A percentile compares a stretch with the other conserved stretches of the same genome.
Conservation (phyloP, 1,140 invertebrate species). For the Euglossa dilemma region DNA sequence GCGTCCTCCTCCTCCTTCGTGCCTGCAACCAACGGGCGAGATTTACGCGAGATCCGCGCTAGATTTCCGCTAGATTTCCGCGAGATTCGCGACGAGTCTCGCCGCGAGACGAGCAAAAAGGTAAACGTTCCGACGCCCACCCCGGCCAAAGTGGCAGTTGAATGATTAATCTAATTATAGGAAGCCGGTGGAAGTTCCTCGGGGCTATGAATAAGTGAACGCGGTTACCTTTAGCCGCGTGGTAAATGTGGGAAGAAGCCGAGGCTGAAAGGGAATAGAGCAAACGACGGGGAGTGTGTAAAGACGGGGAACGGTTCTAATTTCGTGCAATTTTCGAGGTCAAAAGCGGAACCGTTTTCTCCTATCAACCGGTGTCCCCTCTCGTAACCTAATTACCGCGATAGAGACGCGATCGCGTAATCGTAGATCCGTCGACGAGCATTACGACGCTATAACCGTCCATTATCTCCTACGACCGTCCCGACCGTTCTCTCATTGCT, state of each 20-base stretch:
- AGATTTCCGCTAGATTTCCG: neutral
- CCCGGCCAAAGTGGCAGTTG: neutral
- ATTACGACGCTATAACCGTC: too few species aligned
- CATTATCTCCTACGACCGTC: too few species aligned
- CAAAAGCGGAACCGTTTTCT: neutral
- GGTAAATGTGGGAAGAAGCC: neutral
- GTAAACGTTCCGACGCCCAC: neutral
- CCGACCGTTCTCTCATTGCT: too few species aligned
- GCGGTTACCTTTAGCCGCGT: neutral
- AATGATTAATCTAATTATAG: slow-evolving; percentile 17
- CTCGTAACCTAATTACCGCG: neutral
- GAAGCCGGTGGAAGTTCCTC: neutral
- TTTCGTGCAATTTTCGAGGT: neutral
- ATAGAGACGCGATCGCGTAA: too few species aligned
- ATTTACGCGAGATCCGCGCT: slow-evolving; percentile 61
- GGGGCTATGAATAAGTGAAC: slow-evolving; percentile 10
- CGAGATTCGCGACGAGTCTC: slow-evolving; percentile 29
- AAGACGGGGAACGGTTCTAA: neutral
- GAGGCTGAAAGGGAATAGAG: neutral
- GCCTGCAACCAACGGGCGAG: slow-evolving; percentile 38
- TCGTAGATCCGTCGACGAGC: too few species aligned
- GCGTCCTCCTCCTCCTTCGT: slow-evolving; percentile 74
- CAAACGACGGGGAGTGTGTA: neutral
- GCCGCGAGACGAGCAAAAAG: neutral
- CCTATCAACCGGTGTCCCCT: neutral